Evolutionary conservation across 2,797 vertebrate species (phyloP).

Genomic region (Hafferia zeledoni): DNA sequence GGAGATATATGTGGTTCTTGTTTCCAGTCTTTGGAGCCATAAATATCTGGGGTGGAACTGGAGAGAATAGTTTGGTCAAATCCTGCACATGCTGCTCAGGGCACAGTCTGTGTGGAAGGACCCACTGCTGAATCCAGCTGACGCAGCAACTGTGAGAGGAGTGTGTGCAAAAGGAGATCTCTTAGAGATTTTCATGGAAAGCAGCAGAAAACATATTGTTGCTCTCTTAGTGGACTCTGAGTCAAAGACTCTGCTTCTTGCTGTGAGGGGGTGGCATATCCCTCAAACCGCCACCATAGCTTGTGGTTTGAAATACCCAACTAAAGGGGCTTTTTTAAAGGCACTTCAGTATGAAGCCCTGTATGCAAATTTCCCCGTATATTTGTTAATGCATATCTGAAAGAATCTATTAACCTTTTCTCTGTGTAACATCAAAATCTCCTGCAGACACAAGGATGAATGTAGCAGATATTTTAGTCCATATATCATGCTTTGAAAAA

Average conservation of each 20-base stretch:
- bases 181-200: background rate
- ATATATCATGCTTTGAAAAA: background rate
- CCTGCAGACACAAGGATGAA: background rate
- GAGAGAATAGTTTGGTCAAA: background rate
- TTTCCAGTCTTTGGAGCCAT: background rate
- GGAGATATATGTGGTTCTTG: background rate
- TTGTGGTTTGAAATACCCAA: background rate
- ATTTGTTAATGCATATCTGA: background rate
- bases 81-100: background rate
- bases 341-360: background rate
- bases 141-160: background rate
- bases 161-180: background rate
- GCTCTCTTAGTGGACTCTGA: background rate
- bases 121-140: background rate
- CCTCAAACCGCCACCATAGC: background rate
- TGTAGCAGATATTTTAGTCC: background rate
- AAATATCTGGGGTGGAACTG: constrained; percentile 1
- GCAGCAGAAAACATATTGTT: background rate
- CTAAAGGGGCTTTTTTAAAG: background rate
- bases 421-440: background rate
- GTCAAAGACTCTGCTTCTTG: background rate
- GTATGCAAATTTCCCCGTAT: background rate
- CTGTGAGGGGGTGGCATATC: accelerated
- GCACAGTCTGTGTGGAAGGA: background rate
- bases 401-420: background rate